Percentiles rank a stretch among this genome's conserved stretches.
phyloP scores from a whole-genome alignment of 92 coral and sea anemone species.

The Umimayanthus kanabou region DNA sequence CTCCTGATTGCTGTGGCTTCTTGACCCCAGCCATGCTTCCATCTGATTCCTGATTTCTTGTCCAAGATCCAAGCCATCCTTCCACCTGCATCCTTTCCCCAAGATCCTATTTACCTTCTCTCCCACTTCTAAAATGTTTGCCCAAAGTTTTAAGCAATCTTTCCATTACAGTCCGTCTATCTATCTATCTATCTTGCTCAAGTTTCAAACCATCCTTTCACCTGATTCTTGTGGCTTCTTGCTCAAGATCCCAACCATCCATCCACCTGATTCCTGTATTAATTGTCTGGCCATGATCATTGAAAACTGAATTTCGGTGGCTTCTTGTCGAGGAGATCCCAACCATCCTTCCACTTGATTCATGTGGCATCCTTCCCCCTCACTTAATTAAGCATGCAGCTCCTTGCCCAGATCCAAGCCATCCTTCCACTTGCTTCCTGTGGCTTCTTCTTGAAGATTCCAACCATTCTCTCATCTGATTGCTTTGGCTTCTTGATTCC shows the following conservation, averaged over 20 bases:
- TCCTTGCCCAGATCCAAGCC: not conserved
- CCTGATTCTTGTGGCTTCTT: not conserved
- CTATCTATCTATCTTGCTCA: too few species aligned
- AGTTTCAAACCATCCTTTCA: not conserved
- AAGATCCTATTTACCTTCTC: too few species aligned
- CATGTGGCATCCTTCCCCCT: not conserved
- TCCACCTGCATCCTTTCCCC: too few species aligned
- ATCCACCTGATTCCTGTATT: not conserved
- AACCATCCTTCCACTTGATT: not conserved
- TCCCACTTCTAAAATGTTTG: too few species aligned
- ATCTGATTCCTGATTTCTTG: too few species aligned
- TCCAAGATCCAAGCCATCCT: too few species aligned
- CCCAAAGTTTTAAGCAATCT: too few species aligned
- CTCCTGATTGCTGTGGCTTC: not conserved
- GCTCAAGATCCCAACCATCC: not conserved
- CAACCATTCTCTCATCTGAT: not conserved
- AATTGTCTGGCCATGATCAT: not conserved
- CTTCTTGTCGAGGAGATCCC: not conserved
- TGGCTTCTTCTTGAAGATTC: not conserved
- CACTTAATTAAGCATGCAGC: too few species aligned
- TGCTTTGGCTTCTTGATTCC: not conserved
- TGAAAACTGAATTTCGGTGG: not conserved
- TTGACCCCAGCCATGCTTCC: not conserved
- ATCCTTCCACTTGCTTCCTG: not conserved
- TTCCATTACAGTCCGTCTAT: too few species aligned